These are phyloP conservation scores for Papilio dardanus DNA, from an alignment of 1,140 invertebrate species.

Conservation along the genomic window DNA sequence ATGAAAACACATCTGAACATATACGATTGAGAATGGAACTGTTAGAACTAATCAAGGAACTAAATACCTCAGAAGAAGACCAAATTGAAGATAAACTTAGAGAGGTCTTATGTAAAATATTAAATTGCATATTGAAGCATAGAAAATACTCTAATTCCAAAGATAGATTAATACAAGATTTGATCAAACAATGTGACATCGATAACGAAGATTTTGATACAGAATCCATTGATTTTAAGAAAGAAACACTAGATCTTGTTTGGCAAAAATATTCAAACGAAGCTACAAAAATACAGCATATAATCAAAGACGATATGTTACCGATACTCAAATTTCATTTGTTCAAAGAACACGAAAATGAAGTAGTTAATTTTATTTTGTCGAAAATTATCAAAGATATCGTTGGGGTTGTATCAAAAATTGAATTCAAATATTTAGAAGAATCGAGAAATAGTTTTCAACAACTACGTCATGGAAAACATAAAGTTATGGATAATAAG, in stretches of 20 bases:
- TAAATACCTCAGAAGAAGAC: constrained; percentile 5
- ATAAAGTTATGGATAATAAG: background rate
- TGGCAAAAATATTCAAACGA: constrained; percentile 27
- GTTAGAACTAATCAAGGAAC: background rate
- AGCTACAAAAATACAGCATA: constrained; percentile 11
- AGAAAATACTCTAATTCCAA: background rate
- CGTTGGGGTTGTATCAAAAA: constrained; percentile 1
- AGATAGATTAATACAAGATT: background rate
- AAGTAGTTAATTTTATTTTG: constrained; percentile 1
- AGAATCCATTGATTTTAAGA: background rate
- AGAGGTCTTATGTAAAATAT: constrained; percentile 9
- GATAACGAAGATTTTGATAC: background rate
- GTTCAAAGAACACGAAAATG: constrained; percentile 27
- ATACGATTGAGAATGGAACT: constrained; percentile 13
- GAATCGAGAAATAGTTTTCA: constrained; percentile 7
- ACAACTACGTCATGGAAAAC: background rate
- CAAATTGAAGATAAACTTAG: constrained; percentile 23
- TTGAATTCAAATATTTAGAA: constrained; percentile 8
- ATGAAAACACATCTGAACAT: background rate
- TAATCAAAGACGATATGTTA: constrained; percentile 20
- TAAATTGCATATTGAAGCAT: constrained; percentile 3
- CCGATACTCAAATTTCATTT: constrained; percentile 31
- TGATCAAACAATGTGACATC: constrained; percentile 5
- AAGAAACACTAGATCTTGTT: background rate
- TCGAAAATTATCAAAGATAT: constrained; percentile 27